Base-by-base conservation (phyloP, 2,113 vertebrate species). In the Thalassoma bifasciatum region DNA sequence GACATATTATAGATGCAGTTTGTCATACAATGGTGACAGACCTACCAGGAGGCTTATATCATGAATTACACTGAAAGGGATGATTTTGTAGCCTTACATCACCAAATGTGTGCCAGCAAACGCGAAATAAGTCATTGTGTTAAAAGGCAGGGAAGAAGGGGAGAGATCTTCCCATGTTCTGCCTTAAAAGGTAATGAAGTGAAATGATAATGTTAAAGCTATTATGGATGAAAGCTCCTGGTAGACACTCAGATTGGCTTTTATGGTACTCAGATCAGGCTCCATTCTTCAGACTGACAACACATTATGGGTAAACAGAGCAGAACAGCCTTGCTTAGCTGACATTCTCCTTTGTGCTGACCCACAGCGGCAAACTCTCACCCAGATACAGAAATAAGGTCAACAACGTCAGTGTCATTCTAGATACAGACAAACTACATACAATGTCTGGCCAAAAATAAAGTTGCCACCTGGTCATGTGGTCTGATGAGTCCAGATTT, bases 181-280 rank as follows among this genome's bases (percentile, higher is more conserved):
- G 58, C 58, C 57, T 74, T 50, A 66, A 30, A 77, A 37, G 53
- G 53, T 46, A 83, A 74, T 65, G 52, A 51, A 19, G 46, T 73
- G 24, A 77, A 75, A 70, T 68, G 54, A 66, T 69, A 83, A 78
- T 65, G 61, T 75, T 26, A 78, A 34, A 54, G 72, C 85, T 60
- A 85, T 81, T 82, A 85, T 85, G 82, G 75, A 89, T 85, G 75
- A 76, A 69, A 68, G 34, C n/a, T 59, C 40, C 65, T 40, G 34
- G 70, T 44, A 5, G 49, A 58, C 79, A 70, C 58, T 54, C 57
- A 74, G 80, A 75, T 69, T 63, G 50, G 26, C 58, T 85, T 58
- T 69, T 13, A 8, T 68, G 66, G 40, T 56, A 61, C 67, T 77
- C 81, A 80, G 52, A 86, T 82, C 66, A 81, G 70, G 42, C 59